A percentile compares a stretch with the other conserved stretches of the same genome.
These are phyloP conservation scores for Bujurquina vittata DNA, from an alignment of 2,113 vertebrate species.

Conservation along the genomic window DNA sequence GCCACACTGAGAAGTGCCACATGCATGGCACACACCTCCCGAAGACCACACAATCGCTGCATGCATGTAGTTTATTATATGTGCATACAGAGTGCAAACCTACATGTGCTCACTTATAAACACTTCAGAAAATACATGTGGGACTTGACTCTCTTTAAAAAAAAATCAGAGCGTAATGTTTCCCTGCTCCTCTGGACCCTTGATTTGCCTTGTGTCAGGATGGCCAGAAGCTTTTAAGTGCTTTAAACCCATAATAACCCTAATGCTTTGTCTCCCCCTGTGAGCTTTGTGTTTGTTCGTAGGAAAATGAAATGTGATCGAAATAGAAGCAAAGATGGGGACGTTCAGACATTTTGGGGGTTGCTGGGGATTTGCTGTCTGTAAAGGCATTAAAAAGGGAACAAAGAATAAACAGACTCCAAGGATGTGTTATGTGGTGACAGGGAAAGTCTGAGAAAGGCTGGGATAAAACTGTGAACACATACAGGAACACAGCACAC, in stretches of 20 bases:
- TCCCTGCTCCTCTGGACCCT: slow-evolving; percentile 62
- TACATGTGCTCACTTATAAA: slow-evolving; percentile 25
- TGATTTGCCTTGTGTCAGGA: slow-evolving; percentile 55
- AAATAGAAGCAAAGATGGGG: slow-evolving; percentile 64
- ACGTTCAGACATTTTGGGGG: slow-evolving; percentile 39
- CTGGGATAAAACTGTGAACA: slow-evolving; percentile 18
- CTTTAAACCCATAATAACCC: slow-evolving; percentile 73
- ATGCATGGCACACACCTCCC: slow-evolving; percentile 44
- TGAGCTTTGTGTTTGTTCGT: slow-evolving; percentile 56
- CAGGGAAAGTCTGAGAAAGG: slow-evolving; percentile 30
- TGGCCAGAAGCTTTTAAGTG: slow-evolving; percentile 74
- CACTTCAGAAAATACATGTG: slow-evolving; percentile 52
- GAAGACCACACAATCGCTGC: slow-evolving; percentile 27
- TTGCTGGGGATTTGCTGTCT: slow-evolving; percentile 54
- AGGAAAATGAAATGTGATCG: slow-evolving; percentile 61
- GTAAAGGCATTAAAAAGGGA: slow-evolving; percentile 57
- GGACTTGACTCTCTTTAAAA: slow-evolving; percentile 51
- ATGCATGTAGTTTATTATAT: slow-evolving; percentile 23
- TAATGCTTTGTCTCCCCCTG: slow-evolving; percentile 63
- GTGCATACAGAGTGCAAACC: slow-evolving; percentile 43
- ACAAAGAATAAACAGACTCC: slow-evolving; percentile 54
- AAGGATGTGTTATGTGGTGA: slow-evolving; percentile 35
- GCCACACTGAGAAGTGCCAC: slow-evolving; percentile 38
- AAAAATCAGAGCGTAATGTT: slow-evolving; percentile 53
- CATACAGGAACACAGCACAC: slow-evolving; percentile 17